A percentile compares a stretch with the other conserved stretches of the same genome.
These are phyloP conservation scores for Digitonthophagus gazella DNA, from an alignment of 2,888 invertebrate species.

Conservation along the genomic window DNA sequence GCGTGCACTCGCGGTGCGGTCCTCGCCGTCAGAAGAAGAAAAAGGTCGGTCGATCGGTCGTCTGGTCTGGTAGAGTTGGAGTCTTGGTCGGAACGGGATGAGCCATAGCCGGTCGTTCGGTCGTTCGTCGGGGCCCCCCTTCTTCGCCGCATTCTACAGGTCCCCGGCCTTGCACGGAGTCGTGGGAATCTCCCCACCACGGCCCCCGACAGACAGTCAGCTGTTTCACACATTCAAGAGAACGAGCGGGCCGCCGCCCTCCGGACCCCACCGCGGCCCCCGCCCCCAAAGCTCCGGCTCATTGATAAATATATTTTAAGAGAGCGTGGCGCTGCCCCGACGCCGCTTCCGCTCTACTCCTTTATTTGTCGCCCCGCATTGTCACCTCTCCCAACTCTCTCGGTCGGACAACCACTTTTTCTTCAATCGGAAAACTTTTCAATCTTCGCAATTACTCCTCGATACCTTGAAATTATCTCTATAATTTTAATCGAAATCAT, in stretches of 20 bases:
- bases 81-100: conserved; percentile 5
- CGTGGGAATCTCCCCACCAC: conserved; percentile 47
- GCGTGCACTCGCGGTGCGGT: too few relatives aligned
- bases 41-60: conserved; percentile 3
- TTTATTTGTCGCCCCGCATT: background rate
- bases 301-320: conserved; percentile 27
- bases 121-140: conserved; percentile 24
- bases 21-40: background rate
- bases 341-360: background rate
- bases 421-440: background rate
- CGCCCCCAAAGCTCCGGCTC: conserved; percentile 31
- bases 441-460: background rate
- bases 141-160: conserved; percentile 44
- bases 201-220: conserved; percentile 45
- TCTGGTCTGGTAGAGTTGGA: background rate
- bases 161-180: conserved; percentile 45
- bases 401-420: background rate
- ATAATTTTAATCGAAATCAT: too few relatives aligned
- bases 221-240: conserved; percentile 43
- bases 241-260: conserved; percentile 41
- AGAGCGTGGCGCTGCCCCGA: conserved; percentile 4
- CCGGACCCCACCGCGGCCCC: conserved; percentile 45
- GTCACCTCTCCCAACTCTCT: background rate
- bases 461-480: background rate
- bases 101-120: conserved; percentile 5